Base-by-base conservation (phyloP, 2,797 vertebrate genomes). In the Rhinichthys osculus region DNA sequence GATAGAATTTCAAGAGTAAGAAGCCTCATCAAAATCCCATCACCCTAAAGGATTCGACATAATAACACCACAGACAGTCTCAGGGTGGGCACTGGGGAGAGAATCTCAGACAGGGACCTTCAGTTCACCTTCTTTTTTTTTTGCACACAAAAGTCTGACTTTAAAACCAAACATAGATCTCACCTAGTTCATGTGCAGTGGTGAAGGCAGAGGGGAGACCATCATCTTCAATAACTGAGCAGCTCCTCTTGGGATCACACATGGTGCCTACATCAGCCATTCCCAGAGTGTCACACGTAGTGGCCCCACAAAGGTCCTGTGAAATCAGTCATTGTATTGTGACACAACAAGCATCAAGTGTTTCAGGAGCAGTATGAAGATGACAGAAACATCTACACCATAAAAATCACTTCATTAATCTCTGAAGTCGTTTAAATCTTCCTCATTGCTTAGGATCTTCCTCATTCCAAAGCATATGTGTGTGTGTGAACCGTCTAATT, bases 241-340 rank as follows among this genome's bases (percentile, higher is more conserved):
- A 99, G 94, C 98, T 99, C 89, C 98, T 97, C 90, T 98, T 99
- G 73, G 98, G 97, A 89, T 99, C 98, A 0, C 98, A 99, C 97
- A 99, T 98, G 90, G 98, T 99, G 85, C 98, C 98, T 70, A 99
- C 98, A 0, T 99, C 98, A 0, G 98, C 98, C 98, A 99, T 99
- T 17, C 98, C 98, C 83, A 99, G 90, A 1, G 98, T 99, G 94
- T 99, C 98, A 17, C 98, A 99, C 59, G 98, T 99, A 84, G 97
- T 97, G 74, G 98, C 96, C n/a, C 98, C 98, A 6, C 98, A 99
- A 84, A 99, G 93, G 90, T 99, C 98, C 98, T 99, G 69, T 54
- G 70, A 67, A 59, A 38, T 21, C 59, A 85, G 5, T 42, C 42
- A 73, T 82, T 19, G 21, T 64, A 74, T 19, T 74, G 33, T 40